Conservation (phyloP, 2,888 invertebrate genomes). For the Lutraria lutraria region DNA sequence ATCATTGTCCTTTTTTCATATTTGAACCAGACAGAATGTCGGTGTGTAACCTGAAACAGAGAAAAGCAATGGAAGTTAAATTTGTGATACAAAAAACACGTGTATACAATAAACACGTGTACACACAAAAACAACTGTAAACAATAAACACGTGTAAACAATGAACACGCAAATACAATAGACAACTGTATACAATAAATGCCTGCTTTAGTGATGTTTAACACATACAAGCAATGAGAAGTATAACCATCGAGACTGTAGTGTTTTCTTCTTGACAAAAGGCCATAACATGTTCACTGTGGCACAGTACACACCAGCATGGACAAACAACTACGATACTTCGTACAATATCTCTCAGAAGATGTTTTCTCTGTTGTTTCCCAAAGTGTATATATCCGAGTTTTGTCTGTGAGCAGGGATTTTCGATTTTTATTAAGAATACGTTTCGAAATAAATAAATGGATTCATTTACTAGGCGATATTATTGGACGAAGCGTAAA, state of each 20-base stretch:
- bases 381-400: too few species aligned
- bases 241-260: background rate
- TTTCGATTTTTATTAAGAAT: too few species aligned
- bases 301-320: too few species aligned
- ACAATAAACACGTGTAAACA: too few species aligned
- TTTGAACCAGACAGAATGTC: slow-evolving; percentile 29
- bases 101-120: too few species aligned
- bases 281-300: background rate
- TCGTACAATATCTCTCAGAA: background rate
- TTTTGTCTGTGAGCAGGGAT: too few species aligned
- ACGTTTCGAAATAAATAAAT: too few species aligned
- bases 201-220: too few species aligned
- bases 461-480: background rate
- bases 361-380: background rate
- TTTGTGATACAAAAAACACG: background rate
- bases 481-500: background rate
- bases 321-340: background rate
- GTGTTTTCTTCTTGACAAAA: background rate
- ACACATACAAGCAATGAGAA: too few species aligned
- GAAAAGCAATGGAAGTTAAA: background rate
- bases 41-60: slow-evolving; percentile 41
- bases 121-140: too few species aligned
- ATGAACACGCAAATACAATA: too few species aligned
- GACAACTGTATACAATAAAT: too few species aligned
- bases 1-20: slow-evolving; percentile 6